Evolutionary conservation across 2,797 vertebrate species (phyloP).

Genomic region (Amazonetta brasiliensis): DNA sequence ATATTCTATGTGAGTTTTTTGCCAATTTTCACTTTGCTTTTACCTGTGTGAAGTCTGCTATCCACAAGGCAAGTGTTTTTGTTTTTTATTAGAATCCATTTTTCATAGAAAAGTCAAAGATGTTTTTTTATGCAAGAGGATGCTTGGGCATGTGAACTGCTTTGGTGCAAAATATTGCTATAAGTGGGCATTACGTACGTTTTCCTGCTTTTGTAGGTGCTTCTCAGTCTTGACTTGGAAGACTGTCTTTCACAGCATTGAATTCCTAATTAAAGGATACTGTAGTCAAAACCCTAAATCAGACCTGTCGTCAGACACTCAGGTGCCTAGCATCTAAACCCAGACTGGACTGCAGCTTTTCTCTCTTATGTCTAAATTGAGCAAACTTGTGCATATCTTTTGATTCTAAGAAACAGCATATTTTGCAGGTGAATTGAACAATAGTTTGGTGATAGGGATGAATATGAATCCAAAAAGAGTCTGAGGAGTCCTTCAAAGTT

Average conservation of each 20-base stretch:
- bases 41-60: background rate
- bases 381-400: background rate
- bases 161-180: background rate
- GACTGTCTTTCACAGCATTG: background rate
- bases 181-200: accelerated
- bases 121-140: background rate
- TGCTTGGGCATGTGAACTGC: background rate
- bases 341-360: background rate
- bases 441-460: background rate
- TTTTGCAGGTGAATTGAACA: background rate
- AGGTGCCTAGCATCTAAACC: background rate
- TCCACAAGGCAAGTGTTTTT: background rate
- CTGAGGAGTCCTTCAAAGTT: background rate
- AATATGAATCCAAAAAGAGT: background rate
- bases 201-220: background rate
- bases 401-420: background rate
- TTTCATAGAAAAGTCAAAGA: background rate
- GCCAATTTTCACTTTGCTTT: background rate
- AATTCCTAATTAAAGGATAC: background rate
- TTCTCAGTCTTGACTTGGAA: background rate
- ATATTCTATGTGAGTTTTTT: background rate
- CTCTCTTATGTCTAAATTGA: background rate
- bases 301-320: background rate
- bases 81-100: background rate
- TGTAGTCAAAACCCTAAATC: background rate